A percentile compares a stretch with the other conserved stretches of the same genome.
Conservation (phyloP, 2,888 invertebrate species). For the Macrophya alboannulata region DNA sequence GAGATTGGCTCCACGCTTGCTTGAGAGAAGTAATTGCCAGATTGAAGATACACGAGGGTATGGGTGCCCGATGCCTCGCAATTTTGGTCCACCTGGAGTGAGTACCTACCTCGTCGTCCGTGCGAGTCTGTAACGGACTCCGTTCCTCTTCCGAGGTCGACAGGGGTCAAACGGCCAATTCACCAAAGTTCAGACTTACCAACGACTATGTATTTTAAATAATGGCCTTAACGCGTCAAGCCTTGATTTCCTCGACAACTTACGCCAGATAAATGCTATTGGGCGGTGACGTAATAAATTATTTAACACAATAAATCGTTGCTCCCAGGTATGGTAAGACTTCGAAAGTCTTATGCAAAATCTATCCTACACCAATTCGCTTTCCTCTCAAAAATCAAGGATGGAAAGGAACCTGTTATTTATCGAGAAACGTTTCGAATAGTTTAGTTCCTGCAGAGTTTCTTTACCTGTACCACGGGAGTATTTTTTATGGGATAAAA, state of each 20-base stretch:
- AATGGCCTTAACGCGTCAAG: slow-evolving; percentile 33
- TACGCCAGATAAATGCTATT: not conserved
- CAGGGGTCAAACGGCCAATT: slow-evolving; percentile 48
- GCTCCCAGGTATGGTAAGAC: not conserved
- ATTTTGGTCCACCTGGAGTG: slow-evolving; percentile 61
- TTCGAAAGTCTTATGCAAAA: not conserved
- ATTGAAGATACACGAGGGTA: slow-evolving; percentile 64
- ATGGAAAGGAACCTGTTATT: not conserved
- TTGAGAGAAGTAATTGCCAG: slow-evolving; percentile 70
- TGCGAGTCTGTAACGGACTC: slow-evolving; percentile 35
- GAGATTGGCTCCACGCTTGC: slow-evolving; percentile 67
- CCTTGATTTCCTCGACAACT: slow-evolving; percentile 40
- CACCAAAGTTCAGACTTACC: slow-evolving; percentile 21
- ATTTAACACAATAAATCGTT: slow-evolving; percentile 28
- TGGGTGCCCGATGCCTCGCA: slow-evolving; percentile 61
- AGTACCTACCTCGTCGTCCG: slow-evolving; percentile 38
- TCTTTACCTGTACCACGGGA: not conserved
- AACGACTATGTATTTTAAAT: slow-evolving; percentile 50
- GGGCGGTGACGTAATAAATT: slow-evolving; percentile 43
- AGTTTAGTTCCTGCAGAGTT: not conserved
- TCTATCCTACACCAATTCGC: not conserved
- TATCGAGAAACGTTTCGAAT: not conserved
- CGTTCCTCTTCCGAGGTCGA: slow-evolving; percentile 49
- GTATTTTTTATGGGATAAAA: slow-evolving; percentile 36
- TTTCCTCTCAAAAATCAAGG: not conserved